Base-by-base conservation (phyloP, 1,140 invertebrate genomes). In the Yoshiicerus persimilis region DNA sequence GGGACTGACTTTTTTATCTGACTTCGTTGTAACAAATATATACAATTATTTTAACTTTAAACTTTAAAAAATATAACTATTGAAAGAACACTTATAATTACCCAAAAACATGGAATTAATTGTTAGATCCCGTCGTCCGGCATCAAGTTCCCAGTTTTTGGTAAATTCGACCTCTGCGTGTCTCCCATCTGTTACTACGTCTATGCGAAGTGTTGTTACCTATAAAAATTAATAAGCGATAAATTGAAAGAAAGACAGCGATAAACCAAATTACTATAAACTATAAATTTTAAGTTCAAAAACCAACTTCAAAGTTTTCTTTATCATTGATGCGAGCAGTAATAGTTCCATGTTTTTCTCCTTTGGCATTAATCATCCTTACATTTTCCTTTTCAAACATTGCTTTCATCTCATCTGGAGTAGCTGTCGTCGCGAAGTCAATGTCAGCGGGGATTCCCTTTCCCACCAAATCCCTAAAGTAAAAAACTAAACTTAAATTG, bases 41-140 rank as follows among this genome's bases (percentile, higher is more conserved):
- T 62, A 20, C 56, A 62, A 47, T 62, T 41, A 41, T 41, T 8
- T 41, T 41, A 41, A 41, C 39, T 13, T 8, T 41, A 8, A 25
- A n/a, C 25, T 10, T 10, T 8, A 66, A 66, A n/a, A 27, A 66
- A n/a, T 66, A 66, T 8, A 27, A 66, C 8, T n/a, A 66, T 10
- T n/a, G 5, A 25, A 62, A 62, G 16, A 1, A 41, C 39, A 41
- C 16, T 41, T 56, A 32, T 86, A 75, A 5, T 90, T 92, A 96
- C 96, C 98, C 87, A 99, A 93, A 93, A 98, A 99, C 97, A 99
- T 98, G 1, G 99, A 98, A 94, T 99, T 99, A 56, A 99, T 97
- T 0, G 99, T 99, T 1, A 99, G 94, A 93, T 99, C 99, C 92
- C 99, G 93, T 90, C 99, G 94, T 92, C 96, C 97, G 1, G 99